phyloP scores from a whole-genome alignment of 2,888 invertebrate species.

The Drosophila seclusa region DNA sequence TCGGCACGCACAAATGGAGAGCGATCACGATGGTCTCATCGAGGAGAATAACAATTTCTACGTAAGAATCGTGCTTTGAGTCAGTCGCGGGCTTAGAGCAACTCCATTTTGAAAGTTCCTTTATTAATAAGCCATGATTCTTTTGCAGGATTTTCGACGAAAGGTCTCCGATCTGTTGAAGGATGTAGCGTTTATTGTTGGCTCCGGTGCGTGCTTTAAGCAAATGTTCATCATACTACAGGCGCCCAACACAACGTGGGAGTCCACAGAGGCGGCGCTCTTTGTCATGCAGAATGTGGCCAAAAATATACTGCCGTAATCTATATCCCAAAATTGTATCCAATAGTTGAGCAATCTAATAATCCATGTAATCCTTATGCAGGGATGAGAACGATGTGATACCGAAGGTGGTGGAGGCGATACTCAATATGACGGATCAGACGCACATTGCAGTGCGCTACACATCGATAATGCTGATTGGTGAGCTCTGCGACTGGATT shows the following conservation, averaged over 20 bases:
- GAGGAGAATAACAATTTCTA: conserved; percentile 93
- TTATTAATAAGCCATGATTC: not conserved
- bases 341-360: not conserved
- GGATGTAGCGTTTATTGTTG: conserved; percentile 98
- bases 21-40: conserved; percentile 94
- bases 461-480: conserved; percentile 94
- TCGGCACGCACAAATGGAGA: conserved; percentile 97
- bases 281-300: conserved; percentile 98
- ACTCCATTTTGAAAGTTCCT: not conserved
- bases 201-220: conserved; percentile 95
- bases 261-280: conserved; percentile 95
- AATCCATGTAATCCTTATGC: conserved; percentile 57
- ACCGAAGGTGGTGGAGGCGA: conserved; percentile 96
- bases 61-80: conserved; percentile 83
- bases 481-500: conserved; percentile 98
- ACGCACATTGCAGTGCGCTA: conserved; percentile 94
- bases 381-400: conserved; percentile 96
- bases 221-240: conserved; percentile 94
- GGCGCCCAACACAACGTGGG: conserved; percentile 92
- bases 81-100: not conserved
- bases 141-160: conserved; percentile 89
- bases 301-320: conserved; percentile 97
- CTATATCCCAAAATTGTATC: conserved; percentile 52
- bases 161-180: conserved; percentile 97
- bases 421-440: conserved; percentile 92